Percentiles rank a stretch among this genome's conserved stretches.
These are phyloP conservation scores for Pteronura brasiliensis DNA, from an alignment of 2,113 vertebrate genomes.

Conservation along the genomic window DNA sequence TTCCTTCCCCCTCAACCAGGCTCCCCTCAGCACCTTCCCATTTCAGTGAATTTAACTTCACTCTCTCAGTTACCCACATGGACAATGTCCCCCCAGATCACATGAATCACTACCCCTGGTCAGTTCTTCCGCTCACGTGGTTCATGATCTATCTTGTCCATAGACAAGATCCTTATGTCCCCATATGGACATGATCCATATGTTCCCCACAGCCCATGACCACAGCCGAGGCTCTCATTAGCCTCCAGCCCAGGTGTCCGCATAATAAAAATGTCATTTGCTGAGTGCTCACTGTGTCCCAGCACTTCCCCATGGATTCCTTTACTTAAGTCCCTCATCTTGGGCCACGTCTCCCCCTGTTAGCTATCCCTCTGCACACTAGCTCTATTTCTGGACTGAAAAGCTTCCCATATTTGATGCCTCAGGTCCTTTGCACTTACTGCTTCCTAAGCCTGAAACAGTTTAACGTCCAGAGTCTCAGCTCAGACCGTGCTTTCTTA, in stretches of 20 bases:
- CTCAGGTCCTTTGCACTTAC: not conserved
- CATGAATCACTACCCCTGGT: not conserved
- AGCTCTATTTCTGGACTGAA: not conserved
- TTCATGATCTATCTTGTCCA: not conserved
- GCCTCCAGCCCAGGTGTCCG: not conserved
- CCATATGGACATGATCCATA: not conserved
- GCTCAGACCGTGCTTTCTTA: not conserved
- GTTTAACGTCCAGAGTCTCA: not conserved
- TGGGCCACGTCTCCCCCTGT: not conserved
- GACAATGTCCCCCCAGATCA: not conserved
- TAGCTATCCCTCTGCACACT: not conserved
- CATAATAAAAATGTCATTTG: not conserved
- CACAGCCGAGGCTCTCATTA: not conserved
- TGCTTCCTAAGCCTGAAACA: not conserved
- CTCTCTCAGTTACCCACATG: not conserved
- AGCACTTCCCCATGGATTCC: not conserved
- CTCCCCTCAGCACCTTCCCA: not conserved
- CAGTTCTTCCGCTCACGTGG: not conserved
- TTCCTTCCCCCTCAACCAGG: not conserved
- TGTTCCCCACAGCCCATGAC: not conserved
- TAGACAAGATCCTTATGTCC: too few species aligned
- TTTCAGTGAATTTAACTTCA: not conserved
- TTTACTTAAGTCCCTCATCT: not conserved
- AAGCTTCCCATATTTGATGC: not conserved
- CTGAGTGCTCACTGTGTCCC: not conserved